A percentile compares a stretch with the other conserved stretches of the same genome.
These are phyloP conservation scores for Enteromius trimaculatus DNA, from an alignment of 2,797 vertebrate species.

Conservation along the genomic window DNA sequence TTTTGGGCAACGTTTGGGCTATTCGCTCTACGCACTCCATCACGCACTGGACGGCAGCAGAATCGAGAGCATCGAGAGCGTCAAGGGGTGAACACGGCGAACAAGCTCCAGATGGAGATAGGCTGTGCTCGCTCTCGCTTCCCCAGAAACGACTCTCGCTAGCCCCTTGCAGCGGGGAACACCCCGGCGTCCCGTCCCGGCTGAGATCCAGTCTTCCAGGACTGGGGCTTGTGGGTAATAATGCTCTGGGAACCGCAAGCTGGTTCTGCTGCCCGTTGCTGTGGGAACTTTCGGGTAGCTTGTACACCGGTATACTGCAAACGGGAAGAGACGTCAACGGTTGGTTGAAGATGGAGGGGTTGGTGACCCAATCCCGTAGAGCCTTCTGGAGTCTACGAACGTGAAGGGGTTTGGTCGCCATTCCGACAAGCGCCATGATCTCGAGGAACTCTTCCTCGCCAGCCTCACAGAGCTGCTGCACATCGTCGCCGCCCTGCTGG, in stretches of 20 bases:
- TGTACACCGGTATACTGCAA: slow-evolving; percentile 98
- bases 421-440: slow-evolving; percentile 98
- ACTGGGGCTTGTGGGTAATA: slow-evolving; percentile 80
- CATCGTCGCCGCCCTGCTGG: slow-evolving; percentile 97
- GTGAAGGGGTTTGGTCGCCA: slow-evolving; percentile 98
- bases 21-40: slow-evolving; percentile 92
- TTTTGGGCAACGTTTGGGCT: slow-evolving; percentile 84
- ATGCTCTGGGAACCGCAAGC: slow-evolving; percentile 73
- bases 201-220: slow-evolving; percentile 72
- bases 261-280: slow-evolving; percentile 77
- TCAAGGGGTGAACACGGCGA: slow-evolving; percentile 43
- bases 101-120: slow-evolving; percentile 35
- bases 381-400: slow-evolving; percentile 96
- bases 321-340: slow-evolving; percentile 93
- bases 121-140: slow-evolving; percentile 42
- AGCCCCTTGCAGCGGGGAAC: slow-evolving; percentile 70
- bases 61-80: slow-evolving; percentile 74
- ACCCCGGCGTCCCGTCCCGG: slow-evolving; percentile 64
- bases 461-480: slow-evolving; percentile 97
- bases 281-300: slow-evolving; percentile 82
- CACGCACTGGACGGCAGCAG: slow-evolving; percentile 86
- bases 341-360: slow-evolving; percentile 95
- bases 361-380: slow-evolving; percentile 97
- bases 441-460: slow-evolving; percentile 98
- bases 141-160: slow-evolving; percentile 61